Percentiles rank a stretch among this genome's conserved stretches.
These are phyloP conservation scores for Thalassophryne amazonica DNA, from an alignment of 2,797 vertebrate species.

Conservation along the genomic window DNA sequence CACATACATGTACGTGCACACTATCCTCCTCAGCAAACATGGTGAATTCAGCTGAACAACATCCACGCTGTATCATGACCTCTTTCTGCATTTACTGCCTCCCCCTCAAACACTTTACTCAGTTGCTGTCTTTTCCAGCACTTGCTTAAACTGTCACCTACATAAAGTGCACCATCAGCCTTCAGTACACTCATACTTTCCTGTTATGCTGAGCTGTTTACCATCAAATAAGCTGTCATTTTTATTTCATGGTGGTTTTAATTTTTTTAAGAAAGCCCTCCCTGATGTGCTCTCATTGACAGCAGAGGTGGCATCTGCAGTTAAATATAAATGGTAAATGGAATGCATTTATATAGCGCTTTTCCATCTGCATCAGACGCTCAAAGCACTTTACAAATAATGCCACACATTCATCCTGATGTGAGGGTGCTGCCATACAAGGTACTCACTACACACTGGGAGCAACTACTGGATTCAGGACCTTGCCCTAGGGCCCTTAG, in stretches of 20 bases:
- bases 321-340: too few relatives aligned
- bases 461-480: too few relatives aligned
- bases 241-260: slow-evolving; percentile 16
- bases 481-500: too few relatives aligned
- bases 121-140: slow-evolving; percentile 26
- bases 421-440: too few relatives aligned
- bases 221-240: slow-evolving; percentile 39
- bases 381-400: too few relatives aligned
- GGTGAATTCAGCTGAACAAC: slow-evolving; percentile 3
- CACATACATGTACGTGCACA: not conserved
- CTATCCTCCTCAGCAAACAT: not conserved
- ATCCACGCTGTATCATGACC: slow-evolving; percentile 4
- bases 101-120: slow-evolving; percentile 39
- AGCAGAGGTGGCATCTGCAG: slow-evolving; percentile 5
- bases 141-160: slow-evolving; percentile 35
- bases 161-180: slow-evolving; percentile 26
- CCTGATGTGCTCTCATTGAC: slow-evolving; percentile 10
- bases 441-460: too few relatives aligned
- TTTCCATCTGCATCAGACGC: too few relatives aligned
- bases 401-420: too few relatives aligned
- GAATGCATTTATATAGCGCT: too few relatives aligned
- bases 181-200: slow-evolving; percentile 14
- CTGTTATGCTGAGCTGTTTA: slow-evolving; percentile 15
- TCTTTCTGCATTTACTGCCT: slow-evolving; percentile 18
- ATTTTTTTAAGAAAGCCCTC: slow-evolving; percentile 10